phyloP scores from a whole-genome alignment of 1,140 invertebrate species.

The Zaprionus ornatus region DNA sequence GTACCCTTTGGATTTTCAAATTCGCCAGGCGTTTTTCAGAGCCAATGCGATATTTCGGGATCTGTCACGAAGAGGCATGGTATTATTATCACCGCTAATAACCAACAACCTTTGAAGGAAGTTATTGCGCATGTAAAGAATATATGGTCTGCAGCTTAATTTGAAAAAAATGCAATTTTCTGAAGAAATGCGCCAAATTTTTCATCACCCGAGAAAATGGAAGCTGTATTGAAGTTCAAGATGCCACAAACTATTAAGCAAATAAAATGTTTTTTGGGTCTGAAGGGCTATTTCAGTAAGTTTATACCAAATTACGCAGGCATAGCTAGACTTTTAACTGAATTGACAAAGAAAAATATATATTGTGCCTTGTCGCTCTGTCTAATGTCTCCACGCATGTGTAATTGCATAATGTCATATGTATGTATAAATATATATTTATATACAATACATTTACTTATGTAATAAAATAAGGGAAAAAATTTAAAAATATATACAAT shows the following conservation, averaged over 20 bases:
- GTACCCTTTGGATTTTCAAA: conserved; percentile 7
- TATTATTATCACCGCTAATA: conserved; percentile 12
- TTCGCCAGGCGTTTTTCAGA: background rate
- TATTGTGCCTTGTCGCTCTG: too few relatives aligned
- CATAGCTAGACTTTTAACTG: conserved; percentile 11
- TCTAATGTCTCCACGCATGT: too few relatives aligned
- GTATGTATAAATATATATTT: too few relatives aligned
- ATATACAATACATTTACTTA: too few relatives aligned
- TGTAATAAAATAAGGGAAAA: too few relatives aligned
- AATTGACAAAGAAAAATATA: background rate
- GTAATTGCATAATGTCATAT: too few relatives aligned
- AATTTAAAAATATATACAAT: too few relatives aligned
- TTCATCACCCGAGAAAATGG: background rate
- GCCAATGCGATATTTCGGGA: too few relatives aligned
- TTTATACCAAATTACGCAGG: background rate
- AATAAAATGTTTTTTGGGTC: conserved; percentile 22
- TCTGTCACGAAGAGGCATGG: conserved; percentile 2
- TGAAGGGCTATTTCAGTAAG: conserved; percentile 29
- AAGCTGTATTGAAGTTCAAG: conserved; percentile 2
- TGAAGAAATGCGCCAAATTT: background rate
- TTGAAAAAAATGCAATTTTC: background rate
- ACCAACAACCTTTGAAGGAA: conserved; percentile 8
- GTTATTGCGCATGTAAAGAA: conserved; percentile 3
- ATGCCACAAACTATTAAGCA: conserved; percentile 10
- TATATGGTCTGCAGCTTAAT: conserved; percentile 8